Conservation (phyloP, 2,888 invertebrate genomes). For the Meganola albula region DNA sequence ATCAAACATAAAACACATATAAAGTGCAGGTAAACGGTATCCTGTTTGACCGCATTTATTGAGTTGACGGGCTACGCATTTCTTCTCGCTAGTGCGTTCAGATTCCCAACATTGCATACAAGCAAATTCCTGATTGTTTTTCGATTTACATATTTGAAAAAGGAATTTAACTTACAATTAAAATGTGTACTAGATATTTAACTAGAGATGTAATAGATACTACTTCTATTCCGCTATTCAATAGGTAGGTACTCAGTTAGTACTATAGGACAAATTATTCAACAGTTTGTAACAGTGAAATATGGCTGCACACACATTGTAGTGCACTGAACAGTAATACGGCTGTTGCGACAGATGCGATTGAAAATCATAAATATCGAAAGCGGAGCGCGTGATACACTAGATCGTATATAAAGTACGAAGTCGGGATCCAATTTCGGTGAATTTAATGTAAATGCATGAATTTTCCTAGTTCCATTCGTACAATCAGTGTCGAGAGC, state of each 20-base stretch:
- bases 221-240: no score
- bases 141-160: no score
- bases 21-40: neutral
- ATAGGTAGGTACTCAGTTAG: no score
- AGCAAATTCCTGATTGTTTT: no score
- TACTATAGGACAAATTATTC: no score
- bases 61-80: neutral
- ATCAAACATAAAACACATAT: neutral
- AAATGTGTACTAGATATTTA: no score
- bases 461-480: constrained; percentile 73
- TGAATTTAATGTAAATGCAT: constrained; percentile 76
- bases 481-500: constrained; percentile 76
- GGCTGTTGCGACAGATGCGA: constrained; percentile 48
- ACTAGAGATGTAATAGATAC: no score
- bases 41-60: neutral
- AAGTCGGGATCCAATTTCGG: constrained; percentile 66
- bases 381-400: constrained; percentile 53
- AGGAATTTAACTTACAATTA: no score
- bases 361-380: constrained; percentile 70
- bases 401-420: constrained; percentile 62
- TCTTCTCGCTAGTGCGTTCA: neutral
- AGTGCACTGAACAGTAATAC: constrained; percentile 16
- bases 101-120: no score
- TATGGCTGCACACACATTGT: neutral
- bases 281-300: neutral